Percentiles rank a stretch among this genome's conserved stretches.
phyloP scores from a whole-genome alignment of 2,888 invertebrate species.

The Tipula confusa region DNA sequence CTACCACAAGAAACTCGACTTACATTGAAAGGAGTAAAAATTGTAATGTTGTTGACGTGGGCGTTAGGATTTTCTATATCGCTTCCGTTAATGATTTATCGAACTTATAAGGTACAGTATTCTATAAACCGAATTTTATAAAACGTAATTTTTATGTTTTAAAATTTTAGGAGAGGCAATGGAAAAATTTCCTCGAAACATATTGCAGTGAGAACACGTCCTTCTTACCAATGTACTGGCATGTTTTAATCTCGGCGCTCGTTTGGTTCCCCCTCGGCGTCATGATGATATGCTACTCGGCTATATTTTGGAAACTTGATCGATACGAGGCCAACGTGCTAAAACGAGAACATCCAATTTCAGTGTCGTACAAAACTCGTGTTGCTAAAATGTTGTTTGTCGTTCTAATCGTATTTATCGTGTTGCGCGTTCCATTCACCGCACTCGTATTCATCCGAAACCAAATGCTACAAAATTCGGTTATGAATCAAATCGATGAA shows the following conservation, averaged over 20 bases:
- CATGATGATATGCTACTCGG: slow-evolving; percentile 69
- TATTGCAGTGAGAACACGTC: slow-evolving; percentile 68
- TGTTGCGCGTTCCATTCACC: slow-evolving; percentile 71
- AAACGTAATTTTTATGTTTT: no score
- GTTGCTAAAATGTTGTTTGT: slow-evolving; percentile 68
- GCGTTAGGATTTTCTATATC: slow-evolving; percentile 59
- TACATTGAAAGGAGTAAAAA: slow-evolving; percentile 59
- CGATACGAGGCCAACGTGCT: slow-evolving; percentile 60
- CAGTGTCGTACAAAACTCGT: slow-evolving; percentile 60
- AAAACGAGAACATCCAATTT: slow-evolving; percentile 58
- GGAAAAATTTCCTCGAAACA: slow-evolving; percentile 70
- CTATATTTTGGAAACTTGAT: slow-evolving; percentile 66
- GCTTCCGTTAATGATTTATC: slow-evolving; percentile 60
- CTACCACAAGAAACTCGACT: slow-evolving; percentile 66
- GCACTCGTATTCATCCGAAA: slow-evolving; percentile 63
- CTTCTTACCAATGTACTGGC: slow-evolving; percentile 70
- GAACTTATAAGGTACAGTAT: slow-evolving; percentile 56
- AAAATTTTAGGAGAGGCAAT: slow-evolving; percentile 58
- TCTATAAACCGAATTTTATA: background rate
- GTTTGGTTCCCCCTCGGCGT: slow-evolving; percentile 74
- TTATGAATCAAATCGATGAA: slow-evolving; percentile 54
- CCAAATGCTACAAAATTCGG: slow-evolving; percentile 47
- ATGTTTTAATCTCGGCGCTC: slow-evolving; percentile 65
- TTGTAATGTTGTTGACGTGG: slow-evolving; percentile 66
- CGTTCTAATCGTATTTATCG: slow-evolving; percentile 61